A percentile compares a stretch with the other conserved stretches of the same genome.
Conservation (phyloP, 2,113 vertebrate genomes). For the Erinaceus europaeus region DNA sequence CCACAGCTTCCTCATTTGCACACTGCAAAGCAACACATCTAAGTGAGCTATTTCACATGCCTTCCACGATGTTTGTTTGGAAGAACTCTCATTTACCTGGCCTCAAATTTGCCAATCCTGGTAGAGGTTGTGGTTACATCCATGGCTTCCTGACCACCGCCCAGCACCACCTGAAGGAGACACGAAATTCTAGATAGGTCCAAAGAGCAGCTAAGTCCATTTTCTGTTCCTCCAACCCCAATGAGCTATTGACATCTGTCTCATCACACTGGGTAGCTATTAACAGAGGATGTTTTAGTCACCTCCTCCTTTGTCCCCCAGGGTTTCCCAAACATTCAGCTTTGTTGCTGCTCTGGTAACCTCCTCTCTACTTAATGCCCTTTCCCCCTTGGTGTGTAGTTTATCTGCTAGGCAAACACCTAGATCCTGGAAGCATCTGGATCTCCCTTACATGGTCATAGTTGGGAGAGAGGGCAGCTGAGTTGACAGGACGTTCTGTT, state of each 20-base stretch:
- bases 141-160: constrained; percentile 98
- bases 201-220: background rate
- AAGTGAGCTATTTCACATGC: no score
- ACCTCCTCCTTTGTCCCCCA: background rate
- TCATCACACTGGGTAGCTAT: background rate
- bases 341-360: background rate
- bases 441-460: constrained; percentile 92
- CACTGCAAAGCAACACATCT: no score
- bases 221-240: background rate
- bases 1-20: no score
- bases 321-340: background rate
- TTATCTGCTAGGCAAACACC: background rate
- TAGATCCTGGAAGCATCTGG: background rate
- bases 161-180: constrained; percentile 90
- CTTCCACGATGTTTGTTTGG: background rate
- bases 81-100: constrained; percentile 84
- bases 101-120: constrained; percentile 95
- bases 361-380: background rate
- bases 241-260: background rate
- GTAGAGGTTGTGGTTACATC: constrained; percentile 98
- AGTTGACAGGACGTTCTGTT: constrained; percentile 96
- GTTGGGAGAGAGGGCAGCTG: constrained; percentile 94
- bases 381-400: no score
- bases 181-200: background rate
- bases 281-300: background rate